Evolutionary conservation across 2,888 invertebrate species (phyloP), one percentile per base, ranked within the genome.

Genomic region (Tenthredo mesomela): DNA sequence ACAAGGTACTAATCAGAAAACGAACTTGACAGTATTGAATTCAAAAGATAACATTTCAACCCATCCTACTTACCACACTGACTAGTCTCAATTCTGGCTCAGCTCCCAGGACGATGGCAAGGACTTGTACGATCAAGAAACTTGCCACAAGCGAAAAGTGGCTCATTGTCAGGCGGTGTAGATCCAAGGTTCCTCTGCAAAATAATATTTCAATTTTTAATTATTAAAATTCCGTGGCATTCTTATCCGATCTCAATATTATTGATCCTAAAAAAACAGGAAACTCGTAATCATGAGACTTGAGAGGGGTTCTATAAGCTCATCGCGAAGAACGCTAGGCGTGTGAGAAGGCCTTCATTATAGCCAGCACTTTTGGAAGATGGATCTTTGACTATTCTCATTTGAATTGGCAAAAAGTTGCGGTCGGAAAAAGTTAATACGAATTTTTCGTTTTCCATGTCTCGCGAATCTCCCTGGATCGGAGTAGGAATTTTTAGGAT

Each of bases 11-110:
- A 47, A 25, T 18, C 12, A 43, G 40, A n/a, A 15, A 77, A 50
- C 29, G 10, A 40, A 6, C 2, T 21, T 10, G 80, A 21, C 21
- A 15, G 6, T 15, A 15, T 78, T 47, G n/a, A 15, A 50, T 40
- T 10, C 6, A 54, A n/a, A 50, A 29, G 29, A 50, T 40, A 47
- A 29, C 70, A 70, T 61, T 5, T 21, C 6, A 3, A 10, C 9
- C 9, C 61, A 37, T 37, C 37, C 12, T n/a, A 86, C 90, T 89
- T 86, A 90, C 90, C 86, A 90, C 90, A 54, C 82, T 88, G 71
- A 90, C 86, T 58, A 87, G 86, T 73, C 80, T 85, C 10, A 90
- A 82, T 50, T 90, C 86, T 43, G 86, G 78, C 43, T 82, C 18
- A 65, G 12, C 40, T 58, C 50, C 75, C 4, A 29, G 18, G 18